Evolutionary conservation across 1,140 invertebrate genomes (phyloP).

Genomic region (Vanessa atalanta): DNA sequence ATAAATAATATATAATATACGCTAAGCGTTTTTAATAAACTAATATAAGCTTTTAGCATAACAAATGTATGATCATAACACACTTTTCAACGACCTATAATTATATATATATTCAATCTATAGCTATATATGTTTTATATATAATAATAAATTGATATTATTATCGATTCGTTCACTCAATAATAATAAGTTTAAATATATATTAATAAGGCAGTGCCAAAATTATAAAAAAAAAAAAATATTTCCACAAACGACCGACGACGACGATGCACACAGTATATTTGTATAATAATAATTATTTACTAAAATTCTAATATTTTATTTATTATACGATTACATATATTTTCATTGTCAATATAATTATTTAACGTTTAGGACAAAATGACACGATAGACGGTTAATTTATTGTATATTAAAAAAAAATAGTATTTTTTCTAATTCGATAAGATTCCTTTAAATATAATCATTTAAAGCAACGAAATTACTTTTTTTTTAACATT

Average conservation of each 20-base stretch:
- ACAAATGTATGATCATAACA: neutral
- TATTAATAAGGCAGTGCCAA: neutral
- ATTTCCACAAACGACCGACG: no score
- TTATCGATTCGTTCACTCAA: neutral
- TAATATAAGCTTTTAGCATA: slow-evolving; percentile 9
- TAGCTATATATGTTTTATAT: no score
- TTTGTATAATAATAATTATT: no score
- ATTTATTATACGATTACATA: slow-evolving; percentile 27
- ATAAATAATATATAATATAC: slow-evolving; percentile 5
- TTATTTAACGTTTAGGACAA: neutral
- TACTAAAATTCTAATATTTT: no score
- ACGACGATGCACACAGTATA: no score
- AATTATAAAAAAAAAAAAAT: no score
- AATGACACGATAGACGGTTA: neutral
- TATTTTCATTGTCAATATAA: slow-evolving; percentile 65
- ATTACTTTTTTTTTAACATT: neutral
- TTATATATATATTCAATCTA: no score
- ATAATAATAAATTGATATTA: no score
- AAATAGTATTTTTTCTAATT: neutral
- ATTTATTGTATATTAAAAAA: neutral
- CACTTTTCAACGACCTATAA: no score
- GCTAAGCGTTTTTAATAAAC: slow-evolving; percentile 14
- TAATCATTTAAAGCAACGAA: neutral
- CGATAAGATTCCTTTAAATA: slow-evolving; percentile 5
- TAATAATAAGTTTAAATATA: neutral